A percentile compares a stretch with the other conserved stretches of the same genome.
phyloP scores from a whole-genome alignment of 2,888 invertebrate genomes.

The Oxycera nigricornis region DNA sequence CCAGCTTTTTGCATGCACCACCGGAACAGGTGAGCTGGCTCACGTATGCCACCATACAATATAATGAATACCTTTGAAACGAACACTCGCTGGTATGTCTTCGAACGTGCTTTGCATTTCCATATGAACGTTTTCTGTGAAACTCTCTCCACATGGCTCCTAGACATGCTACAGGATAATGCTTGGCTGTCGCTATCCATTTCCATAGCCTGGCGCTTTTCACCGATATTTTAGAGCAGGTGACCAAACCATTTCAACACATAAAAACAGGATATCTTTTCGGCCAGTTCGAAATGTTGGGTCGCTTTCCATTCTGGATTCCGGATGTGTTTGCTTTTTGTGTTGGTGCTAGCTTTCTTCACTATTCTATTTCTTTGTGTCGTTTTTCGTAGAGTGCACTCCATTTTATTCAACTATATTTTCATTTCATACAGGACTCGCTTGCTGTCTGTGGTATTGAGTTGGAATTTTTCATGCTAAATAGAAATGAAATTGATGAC shows the following conservation, averaged over 20 bases:
- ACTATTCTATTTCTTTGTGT: background rate
- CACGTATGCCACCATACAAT: slow-evolving; percentile 32
- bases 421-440: background rate
- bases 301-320: slow-evolving; percentile 12
- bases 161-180: background rate
- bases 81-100: slow-evolving; percentile 36
- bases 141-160: slow-evolving; percentile 4
- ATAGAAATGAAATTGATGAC: slow-evolving; percentile 37
- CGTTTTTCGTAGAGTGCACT: background rate
- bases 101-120: slow-evolving; percentile 44
- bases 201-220: background rate
- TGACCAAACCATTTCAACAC: background rate
- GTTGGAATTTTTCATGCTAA: slow-evolving; percentile 34
- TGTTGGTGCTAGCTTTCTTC: background rate
- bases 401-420: background rate
- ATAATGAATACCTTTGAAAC: slow-evolving; percentile 28
- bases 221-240: background rate
- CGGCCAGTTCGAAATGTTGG: background rate
- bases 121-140: slow-evolving; percentile 36
- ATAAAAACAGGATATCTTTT: slow-evolving; percentile 19
- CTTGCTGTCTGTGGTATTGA: background rate
- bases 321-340: background rate
- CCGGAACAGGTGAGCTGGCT: slow-evolving; percentile 25
- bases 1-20: too few species aligned
- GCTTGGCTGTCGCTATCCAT: background rate